Percentiles rank a stretch among this genome's conserved stretches.
phyloP scores from a whole-genome alignment of 2,888 invertebrate species.

The Ypsolopha sequella region DNA sequence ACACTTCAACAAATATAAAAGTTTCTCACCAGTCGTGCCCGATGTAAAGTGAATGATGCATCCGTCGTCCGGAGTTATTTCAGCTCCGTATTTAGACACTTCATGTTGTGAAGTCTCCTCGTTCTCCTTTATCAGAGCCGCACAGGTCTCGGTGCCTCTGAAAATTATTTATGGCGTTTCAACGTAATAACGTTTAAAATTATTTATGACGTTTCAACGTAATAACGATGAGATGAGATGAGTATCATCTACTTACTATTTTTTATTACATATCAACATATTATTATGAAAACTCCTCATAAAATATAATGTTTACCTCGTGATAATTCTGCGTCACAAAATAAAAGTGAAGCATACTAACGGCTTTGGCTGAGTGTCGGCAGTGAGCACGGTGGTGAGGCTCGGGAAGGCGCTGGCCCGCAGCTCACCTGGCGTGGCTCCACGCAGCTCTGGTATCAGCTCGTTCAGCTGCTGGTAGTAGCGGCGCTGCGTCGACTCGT shows the following conservation, averaged over 20 bases:
- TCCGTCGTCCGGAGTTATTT: conserved; percentile 77
- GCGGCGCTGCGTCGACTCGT: conserved; percentile 72
- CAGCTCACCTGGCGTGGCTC: conserved; percentile 48
- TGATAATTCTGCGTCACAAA: neutral
- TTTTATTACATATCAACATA: too few relatives aligned
- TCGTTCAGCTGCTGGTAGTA: conserved; percentile 74
- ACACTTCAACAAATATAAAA: too few relatives aligned
- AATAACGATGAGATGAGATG: too few relatives aligned
- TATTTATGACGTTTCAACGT: too few relatives aligned
- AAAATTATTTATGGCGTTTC: too few relatives aligned
- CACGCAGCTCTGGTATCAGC: conserved; percentile 69
- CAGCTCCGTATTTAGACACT: conserved; percentile 50
- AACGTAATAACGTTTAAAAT: too few relatives aligned
- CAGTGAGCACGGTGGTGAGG: conserved; percentile 69
- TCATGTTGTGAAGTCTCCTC: conserved; percentile 14
- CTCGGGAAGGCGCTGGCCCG: conserved; percentile 56
- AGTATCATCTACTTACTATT: too few relatives aligned
- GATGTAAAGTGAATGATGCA: conserved; percentile 47
- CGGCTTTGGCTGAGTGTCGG: conserved; percentile 62
- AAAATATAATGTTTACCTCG: too few relatives aligned
- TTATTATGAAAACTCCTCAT: too few relatives aligned
- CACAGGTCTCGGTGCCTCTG: too few relatives aligned
- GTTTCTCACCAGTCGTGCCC: too few relatives aligned
- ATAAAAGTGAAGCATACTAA: conserved; percentile 35
- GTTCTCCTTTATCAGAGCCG: too few relatives aligned